Conservation (phyloP, 2,888 invertebrate species). For the Gandaritis pyraliata region DNA sequence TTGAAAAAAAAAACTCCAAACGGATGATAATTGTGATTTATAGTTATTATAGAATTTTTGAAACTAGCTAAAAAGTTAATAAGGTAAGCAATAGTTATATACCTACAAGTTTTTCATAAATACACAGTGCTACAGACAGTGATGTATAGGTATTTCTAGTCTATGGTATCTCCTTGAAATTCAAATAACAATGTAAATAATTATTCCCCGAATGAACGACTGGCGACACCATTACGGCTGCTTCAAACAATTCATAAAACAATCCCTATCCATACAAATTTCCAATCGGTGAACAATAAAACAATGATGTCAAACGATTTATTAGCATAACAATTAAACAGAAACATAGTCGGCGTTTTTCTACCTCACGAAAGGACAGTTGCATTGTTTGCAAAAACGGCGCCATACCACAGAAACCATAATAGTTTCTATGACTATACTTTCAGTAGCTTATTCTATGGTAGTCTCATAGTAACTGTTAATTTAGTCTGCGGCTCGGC, state of each 20-base stretch:
- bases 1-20: not conserved
- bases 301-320: constrained; percentile 41
- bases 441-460: constrained; percentile 19
- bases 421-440: constrained; percentile 10
- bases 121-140: no score
- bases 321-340: constrained; percentile 74
- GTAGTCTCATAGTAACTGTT: constrained; percentile 30
- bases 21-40: not conserved
- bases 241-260: constrained; percentile 9
- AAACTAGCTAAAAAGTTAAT: no score
- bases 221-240: not conserved
- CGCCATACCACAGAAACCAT: constrained; percentile 43
- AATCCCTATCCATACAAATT: constrained; percentile 4
- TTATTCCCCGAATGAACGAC: not conserved
- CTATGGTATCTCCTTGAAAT: not conserved
- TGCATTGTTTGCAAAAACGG: constrained; percentile 75
- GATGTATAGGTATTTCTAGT: constrained; percentile 34
- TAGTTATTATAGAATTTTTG: not conserved
- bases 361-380: constrained; percentile 60
- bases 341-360: constrained; percentile 58
- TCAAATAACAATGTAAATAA: not conserved
- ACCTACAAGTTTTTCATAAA: constrained; percentile 13
- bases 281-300: constrained; percentile 37
- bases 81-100: no score
- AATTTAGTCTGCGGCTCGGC: constrained; percentile 49